phyloP scores from a whole-genome alignment of 1,140 invertebrate genomes.

The Neomicropteryx cornuta region DNA sequence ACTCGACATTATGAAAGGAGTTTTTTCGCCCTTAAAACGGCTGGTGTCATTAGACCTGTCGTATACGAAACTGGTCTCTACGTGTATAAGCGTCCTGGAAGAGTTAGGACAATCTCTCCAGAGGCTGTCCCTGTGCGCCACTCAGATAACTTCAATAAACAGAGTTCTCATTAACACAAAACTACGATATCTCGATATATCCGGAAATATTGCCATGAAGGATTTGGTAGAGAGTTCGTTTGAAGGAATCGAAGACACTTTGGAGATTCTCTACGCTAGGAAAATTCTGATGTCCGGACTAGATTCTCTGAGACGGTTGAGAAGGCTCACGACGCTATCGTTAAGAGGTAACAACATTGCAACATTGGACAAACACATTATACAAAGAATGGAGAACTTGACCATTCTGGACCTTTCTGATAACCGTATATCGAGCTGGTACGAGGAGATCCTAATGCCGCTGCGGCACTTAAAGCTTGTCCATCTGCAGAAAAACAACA shows the following conservation, averaged over 20 bases:
- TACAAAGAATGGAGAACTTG: constrained; percentile 25
- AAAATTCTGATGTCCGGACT: constrained; percentile 26
- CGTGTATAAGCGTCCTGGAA: constrained; percentile 25
- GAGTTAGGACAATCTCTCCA: constrained; percentile 25
- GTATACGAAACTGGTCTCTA: constrained; percentile 28
- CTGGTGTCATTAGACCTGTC: constrained; percentile 40
- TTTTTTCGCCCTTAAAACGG: constrained; percentile 25
- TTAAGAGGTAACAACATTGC: constrained; percentile 36
- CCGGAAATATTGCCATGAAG: constrained; percentile 31
- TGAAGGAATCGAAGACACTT: constrained; percentile 25
- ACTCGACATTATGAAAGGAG: constrained; percentile 18
- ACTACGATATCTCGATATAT: constrained; percentile 38
- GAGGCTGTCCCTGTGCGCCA: constrained; percentile 40
- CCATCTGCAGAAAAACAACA: constrained; percentile 36
- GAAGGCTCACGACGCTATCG: constrained; percentile 29
- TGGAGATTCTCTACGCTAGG: constrained; percentile 36
- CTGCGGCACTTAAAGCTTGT: constrained; percentile 31
- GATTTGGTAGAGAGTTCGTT: constrained; percentile 23
- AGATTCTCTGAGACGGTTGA: constrained; percentile 23
- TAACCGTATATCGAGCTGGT: constrained; percentile 41
- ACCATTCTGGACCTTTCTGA: constrained; percentile 35
- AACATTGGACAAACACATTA: constrained; percentile 14
- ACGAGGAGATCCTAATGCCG: constrained; percentile 22
- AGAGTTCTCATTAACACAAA: constrained; percentile 28
- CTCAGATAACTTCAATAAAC: constrained; percentile 24